Conservation (phyloP, 2,888 invertebrate species). For the Athalia circularis region DNA sequence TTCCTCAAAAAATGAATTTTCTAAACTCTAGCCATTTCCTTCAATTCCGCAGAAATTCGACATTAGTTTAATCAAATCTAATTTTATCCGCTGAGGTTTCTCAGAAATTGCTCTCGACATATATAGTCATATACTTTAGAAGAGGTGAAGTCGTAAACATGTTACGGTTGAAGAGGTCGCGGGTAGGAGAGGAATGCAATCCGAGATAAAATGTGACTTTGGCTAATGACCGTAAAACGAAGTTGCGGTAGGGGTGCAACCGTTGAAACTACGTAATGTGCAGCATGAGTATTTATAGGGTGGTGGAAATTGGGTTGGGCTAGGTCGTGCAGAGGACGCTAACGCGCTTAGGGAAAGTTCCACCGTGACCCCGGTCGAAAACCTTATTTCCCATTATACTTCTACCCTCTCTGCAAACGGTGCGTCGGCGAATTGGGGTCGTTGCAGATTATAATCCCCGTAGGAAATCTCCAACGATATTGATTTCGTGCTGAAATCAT, state of each 20-base stretch:
- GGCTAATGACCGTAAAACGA: slow-evolving; percentile 4
- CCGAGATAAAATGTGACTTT: neutral
- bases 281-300: neutral
- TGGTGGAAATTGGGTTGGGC: slow-evolving; percentile 29
- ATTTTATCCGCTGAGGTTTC: neutral
- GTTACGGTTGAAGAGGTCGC: neutral
- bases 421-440: slow-evolving; percentile 10
- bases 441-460: neutral
- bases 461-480: neutral
- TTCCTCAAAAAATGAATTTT: too few relatives aligned
- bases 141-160: neutral
- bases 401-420: slow-evolving; percentile 2
- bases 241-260: slow-evolving; percentile 23
- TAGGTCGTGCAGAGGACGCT: slow-evolving; percentile 30
- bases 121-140: too few relatives aligned
- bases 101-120: neutral
- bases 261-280: slow-evolving; percentile 1
- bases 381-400: slow-evolving; percentile 1
- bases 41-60: neutral
- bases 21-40: neutral
- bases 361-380: slow-evolving; percentile 18
- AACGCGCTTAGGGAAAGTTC: slow-evolving; percentile 17
- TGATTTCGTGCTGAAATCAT: neutral
- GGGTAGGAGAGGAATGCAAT: neutral
- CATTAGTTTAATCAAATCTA: neutral